Base-by-base conservation (phyloP, 1,140 invertebrate genomes). In the Hydropsyche tenuis region DNA sequence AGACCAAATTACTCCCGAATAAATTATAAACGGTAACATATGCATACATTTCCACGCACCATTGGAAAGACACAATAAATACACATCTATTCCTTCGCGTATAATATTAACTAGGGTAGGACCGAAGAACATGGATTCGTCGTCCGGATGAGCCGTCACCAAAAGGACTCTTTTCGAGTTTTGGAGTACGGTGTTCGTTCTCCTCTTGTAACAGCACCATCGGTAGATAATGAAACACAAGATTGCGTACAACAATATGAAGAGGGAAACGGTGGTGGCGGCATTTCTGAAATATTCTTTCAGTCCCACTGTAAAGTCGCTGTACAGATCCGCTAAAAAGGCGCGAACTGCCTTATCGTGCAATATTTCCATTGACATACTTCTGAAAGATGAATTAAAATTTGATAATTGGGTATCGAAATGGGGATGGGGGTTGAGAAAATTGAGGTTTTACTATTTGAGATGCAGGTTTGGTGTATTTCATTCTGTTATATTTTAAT, bases 91-190 rank as follows among this genome's bases (percentile, higher is more conserved):
- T 78, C 84, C 86, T 76, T 86, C 86, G 37, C 89, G 85, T 78
- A 86, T 89, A 43, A 90, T 87, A 81, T 87, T 89, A 73, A 94
- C 86, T 73, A 99, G 90, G 20, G 94, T 90, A 6, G 97, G 97
- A 0, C 95, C 95, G 83, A 99, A 99, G 83, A 99, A 99, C 97
- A 99, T 99, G 75, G 94, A 95, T 82, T 99, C 97, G 81, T 97
- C 95, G 84, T 98, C 97, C 7, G 97, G 97, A 87, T 99, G 97
- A 22, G 96, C 96, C 2, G 66, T 70, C 6, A 77, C 73, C 22
- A 77, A 62, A 9, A 77, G 70, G 5, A 73, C 75, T 56, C 75
- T 72, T 46, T 73, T 77, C n/a, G 60, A 30, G 62, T n/a, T 25
- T 6, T 65, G 27, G 30, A 65, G n/a, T 4, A 45, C 43, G n/a